Conservation (phyloP, 92 coral and sea anemone species). For the Desmophyllum pertusum region DNA sequence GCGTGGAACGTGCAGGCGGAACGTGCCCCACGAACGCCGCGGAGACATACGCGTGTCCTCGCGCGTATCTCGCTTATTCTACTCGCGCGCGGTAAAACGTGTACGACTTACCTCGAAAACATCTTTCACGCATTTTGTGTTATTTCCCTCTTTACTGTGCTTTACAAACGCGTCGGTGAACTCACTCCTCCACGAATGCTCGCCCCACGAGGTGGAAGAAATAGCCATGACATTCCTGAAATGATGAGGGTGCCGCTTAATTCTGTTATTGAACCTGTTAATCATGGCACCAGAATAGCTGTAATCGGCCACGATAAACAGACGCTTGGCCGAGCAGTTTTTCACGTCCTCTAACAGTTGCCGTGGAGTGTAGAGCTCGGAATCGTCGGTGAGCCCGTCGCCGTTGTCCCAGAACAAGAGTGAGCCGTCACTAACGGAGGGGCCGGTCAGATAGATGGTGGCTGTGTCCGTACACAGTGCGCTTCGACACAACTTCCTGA, state of each 20-base stretch:
- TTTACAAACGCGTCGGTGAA: constrained; percentile 68
- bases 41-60: neutral
- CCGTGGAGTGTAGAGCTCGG: constrained; percentile 74
- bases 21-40: neutral
- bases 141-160: constrained; percentile 37
- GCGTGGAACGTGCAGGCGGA: neutral
- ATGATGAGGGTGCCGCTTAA: constrained; percentile 32
- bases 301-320: constrained; percentile 88
- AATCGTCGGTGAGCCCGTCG: constrained; percentile 79
- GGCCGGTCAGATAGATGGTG: constrained; percentile 88
- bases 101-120: constrained; percentile 67
- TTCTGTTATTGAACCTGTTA: constrained; percentile 54
- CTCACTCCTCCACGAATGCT: constrained; percentile 74
- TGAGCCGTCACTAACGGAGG: constrained; percentile 89
- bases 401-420: constrained; percentile 93
- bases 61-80: neutral
- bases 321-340: constrained; percentile 81
- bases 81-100: neutral
- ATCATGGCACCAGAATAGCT: constrained; percentile 90
- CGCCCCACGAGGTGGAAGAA: constrained; percentile 60
- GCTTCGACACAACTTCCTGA: constrained; percentile 67
- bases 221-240: constrained; percentile 54
- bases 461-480: constrained; percentile 77
- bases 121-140: constrained; percentile 54
- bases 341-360: constrained; percentile 81